Percentiles rank a stretch among this genome's conserved stretches.
phyloP scores from a whole-genome alignment of 2,797 vertebrate genomes.

The Cossypha heuglini region DNA sequence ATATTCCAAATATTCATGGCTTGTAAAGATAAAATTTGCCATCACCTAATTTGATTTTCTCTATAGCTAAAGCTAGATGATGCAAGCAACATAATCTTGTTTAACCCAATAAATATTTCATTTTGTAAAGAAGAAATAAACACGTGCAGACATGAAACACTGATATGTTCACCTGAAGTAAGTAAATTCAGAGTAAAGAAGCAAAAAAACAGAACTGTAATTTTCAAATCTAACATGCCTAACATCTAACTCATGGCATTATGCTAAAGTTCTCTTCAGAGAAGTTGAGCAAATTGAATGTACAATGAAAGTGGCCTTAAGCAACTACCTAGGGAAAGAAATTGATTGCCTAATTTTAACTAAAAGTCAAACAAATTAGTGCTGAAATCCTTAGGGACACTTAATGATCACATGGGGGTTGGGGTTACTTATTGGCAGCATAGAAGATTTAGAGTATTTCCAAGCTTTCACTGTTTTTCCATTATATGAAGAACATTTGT shows the following conservation, averaged over 20 bases:
- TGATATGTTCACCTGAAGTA: neutral
- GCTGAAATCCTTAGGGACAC: constrained; percentile 6
- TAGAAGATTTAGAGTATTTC: neutral
- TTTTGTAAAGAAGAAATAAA: neutral
- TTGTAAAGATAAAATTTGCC: neutral
- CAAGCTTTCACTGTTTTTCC: neutral
- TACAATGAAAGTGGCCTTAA: constrained; percentile 22
- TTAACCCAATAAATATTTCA: neutral
- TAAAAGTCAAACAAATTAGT: constrained; percentile 67
- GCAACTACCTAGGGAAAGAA: constrained; percentile 24
- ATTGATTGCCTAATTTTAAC: constrained; percentile 60
- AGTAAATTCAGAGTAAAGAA: neutral
- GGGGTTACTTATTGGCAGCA: neutral
- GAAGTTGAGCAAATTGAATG: constrained; percentile 36
- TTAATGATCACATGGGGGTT: neutral
- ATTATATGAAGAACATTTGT: neutral
- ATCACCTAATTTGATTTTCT: neutral
- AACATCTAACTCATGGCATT: neutral
- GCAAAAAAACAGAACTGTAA: neutral
- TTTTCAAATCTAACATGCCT: neutral
- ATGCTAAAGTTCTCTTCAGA: constrained; percentile 3
- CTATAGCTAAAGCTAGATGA: neutral
- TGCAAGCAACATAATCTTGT: neutral
- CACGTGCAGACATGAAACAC: neutral
- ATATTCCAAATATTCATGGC: neutral